Evolutionary conservation across 2,888 invertebrate genomes (phyloP), one percentile per base, ranked within the genome.

Genomic region (Dryomyza anilis): DNA sequence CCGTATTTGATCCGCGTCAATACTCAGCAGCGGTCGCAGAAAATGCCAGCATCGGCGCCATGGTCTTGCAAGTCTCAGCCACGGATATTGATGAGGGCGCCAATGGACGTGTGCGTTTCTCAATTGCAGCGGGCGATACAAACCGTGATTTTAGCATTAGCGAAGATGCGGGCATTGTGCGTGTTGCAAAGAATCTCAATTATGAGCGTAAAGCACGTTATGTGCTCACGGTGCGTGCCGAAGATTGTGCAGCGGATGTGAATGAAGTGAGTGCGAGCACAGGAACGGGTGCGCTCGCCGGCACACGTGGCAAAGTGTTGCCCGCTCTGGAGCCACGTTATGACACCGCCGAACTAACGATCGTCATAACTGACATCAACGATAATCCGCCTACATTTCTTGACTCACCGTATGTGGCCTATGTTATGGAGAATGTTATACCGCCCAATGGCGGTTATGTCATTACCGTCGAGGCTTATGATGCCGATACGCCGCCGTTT

Each of bases 361-460:
- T 97, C 76, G 88, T 89, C 64, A 91, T 97, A 61, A 89, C 92
- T 71, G 96, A 97, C 84, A 92, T 96, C 78, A 96, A 97, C 84
- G 96, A 97, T 85, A 95, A 95, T 79, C 91, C 92, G 30, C 97
- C 97, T 50, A 91, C 93, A 50, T 97, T 97, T 84, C 85, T 94
- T 72, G 93, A 97, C 84, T 95, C 96, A n/a, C 96, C 96, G 0
- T 96, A 96, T 84, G 85, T 94, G 78, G 94, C 95, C 4, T 92
- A 93, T 81, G 95, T 96, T 65, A 94, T 95, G 91, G 97, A 98
- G 85, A 94, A 95, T 82, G 89, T 93, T 75, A 88, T 93, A 69
- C 92, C 93, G 64, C 91, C 92, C 57, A 91, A 89, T 74, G 89
- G 86, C 74, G 93, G 92, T 59, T 93, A 92, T 81, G 89, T 94